These are phyloP conservation scores for Xenopus petersii DNA, from an alignment of 2,797 vertebrate genomes.

Conservation along the genomic window DNA sequence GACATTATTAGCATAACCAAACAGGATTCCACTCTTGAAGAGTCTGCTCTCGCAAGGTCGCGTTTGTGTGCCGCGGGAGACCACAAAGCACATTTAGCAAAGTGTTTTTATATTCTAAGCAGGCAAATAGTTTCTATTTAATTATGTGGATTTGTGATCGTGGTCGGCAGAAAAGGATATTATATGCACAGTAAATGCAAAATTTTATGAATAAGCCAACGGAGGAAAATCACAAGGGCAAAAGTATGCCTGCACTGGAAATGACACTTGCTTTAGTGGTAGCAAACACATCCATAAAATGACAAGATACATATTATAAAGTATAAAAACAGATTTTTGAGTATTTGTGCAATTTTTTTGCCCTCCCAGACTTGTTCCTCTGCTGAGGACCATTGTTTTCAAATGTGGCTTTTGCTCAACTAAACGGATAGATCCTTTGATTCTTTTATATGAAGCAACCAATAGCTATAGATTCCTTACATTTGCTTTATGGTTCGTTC, in stretches of 20 bases:
- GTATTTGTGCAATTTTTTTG: no score
- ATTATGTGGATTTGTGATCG: constrained; percentile 25
- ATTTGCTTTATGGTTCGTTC: constrained; percentile 84
- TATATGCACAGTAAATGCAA: constrained; percentile 34
- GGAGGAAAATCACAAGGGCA: constrained; percentile 13
- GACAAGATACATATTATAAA: no score
- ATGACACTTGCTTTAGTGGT: no score
- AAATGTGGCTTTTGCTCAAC: not conserved
- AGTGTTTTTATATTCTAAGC: constrained; percentile 38
- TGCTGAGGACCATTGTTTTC: no score
- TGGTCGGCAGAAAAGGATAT: constrained; percentile 22
- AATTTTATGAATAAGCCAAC: constrained; percentile 41
- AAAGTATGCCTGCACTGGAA: not conserved
- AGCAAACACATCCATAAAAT: no score
- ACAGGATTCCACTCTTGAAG: constrained; percentile 44
- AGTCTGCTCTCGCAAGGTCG: constrained; percentile 39
- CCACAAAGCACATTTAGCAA: constrained; percentile 46
- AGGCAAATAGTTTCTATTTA: constrained; percentile 28
- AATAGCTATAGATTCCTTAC: constrained; percentile 65
- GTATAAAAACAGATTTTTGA: no score
- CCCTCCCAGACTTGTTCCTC: no score
- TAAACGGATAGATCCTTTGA: not conserved
- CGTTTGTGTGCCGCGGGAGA: constrained; percentile 45
- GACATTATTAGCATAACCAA: constrained; percentile 49
- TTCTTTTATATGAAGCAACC: not conserved